Conservation (phyloP, 1,140 invertebrate genomes). For the Ceratosolen fusciceps region DNA sequence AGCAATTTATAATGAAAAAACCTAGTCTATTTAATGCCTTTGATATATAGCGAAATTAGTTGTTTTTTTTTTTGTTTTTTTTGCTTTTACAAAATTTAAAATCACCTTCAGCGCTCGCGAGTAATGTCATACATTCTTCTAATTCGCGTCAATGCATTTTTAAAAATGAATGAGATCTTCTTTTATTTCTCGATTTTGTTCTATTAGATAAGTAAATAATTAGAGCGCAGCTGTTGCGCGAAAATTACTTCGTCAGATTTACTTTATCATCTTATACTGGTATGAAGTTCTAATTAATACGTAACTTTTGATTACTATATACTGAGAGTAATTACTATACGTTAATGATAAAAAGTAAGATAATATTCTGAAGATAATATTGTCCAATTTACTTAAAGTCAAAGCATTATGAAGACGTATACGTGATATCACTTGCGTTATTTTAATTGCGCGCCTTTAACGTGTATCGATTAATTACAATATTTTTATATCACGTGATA, state of each 20-base stretch:
- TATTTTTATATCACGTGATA: no score
- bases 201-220: conserved; percentile 1
- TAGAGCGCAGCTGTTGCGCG: background rate
- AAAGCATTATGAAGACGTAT: no score
- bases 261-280: background rate
- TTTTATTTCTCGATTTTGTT: background rate
- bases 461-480: no score
- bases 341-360: background rate
- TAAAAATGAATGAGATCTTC: background rate
- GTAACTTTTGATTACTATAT: background rate
- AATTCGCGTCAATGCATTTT: background rate
- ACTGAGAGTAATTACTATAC: background rate
- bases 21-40: no score
- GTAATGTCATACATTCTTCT: background rate
- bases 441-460: no score
- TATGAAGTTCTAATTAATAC: conserved; percentile 3
- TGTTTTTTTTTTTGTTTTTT: no score
- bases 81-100: background rate
- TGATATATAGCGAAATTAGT: no score
- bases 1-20: no score
- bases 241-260: conserved; percentile 1
- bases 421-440: no score
- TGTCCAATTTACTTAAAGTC: background rate
- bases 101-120: background rate
- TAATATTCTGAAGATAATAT: background rate